Base-by-base conservation (phyloP, 2,888 invertebrate species). In the Macrophya alboannulata region DNA sequence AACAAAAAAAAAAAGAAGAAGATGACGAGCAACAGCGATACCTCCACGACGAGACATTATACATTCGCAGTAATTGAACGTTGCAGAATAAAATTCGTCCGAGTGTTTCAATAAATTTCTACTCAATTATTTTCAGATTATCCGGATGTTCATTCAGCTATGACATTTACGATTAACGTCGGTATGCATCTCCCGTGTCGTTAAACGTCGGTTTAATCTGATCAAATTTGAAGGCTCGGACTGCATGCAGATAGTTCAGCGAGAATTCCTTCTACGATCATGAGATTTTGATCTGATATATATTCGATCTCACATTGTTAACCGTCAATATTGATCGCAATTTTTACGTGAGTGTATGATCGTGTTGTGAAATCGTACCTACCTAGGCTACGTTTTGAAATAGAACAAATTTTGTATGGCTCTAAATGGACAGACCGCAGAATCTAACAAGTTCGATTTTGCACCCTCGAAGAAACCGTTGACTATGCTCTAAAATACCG, bases 401-500 rank as follows among this genome's bases (percentile, higher is more conserved):
- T 62, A 17, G 62, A 62, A 62, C 62, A 62, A 31, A 25, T 9
- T 62, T 31, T 21, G 25, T 62, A 21, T 62, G 12, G 9, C 25
- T 31, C 25, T 62, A 62, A 62, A 62, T 62, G 62, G 62, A 62
- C 21, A 37, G 37, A 12, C 37, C 37, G 17, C 37, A 37, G 37
- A 68, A 17, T 37, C 17, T 37, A 15, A 2, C 25, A 43, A 21
- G 43, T 21, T 45, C 21, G 25, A 74, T 74, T 45, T 74, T 21
- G 21, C 43, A 25, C 43, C 43, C 43, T 45, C 45, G 21, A 25
- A 45, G n/a, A 62, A 74, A 43, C 1, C 68, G 74, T 74, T 21
- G 45, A 45, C 45, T 74, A 0, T 25, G 45, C 77, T 51, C 1
- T 77, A 48, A 55, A 77, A 55, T 77, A 77, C 51, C n/a, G 17